Conservation (phyloP, 2,113 vertebrate species). For the Choloepus hoffmanni region DNA sequence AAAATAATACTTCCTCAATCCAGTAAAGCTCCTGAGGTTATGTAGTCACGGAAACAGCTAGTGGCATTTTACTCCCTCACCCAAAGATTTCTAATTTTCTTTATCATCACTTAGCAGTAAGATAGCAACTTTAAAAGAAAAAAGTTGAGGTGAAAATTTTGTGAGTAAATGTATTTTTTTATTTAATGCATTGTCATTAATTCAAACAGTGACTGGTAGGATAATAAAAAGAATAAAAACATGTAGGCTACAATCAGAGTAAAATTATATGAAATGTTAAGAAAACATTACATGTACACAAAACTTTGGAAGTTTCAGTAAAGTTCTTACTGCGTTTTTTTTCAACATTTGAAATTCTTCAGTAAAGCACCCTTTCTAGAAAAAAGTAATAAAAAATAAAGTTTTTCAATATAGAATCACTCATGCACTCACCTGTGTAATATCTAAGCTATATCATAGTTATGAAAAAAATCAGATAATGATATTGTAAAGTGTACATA, state of each 20-base stretch:
- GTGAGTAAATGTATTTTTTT: conserved; percentile 55
- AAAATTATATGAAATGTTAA: conserved; percentile 18
- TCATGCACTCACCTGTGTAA: not conserved
- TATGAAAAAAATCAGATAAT: not conserved
- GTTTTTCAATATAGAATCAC: conserved; percentile 43
- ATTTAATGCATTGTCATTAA: conserved; percentile 20
- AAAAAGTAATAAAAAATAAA: conserved; percentile 58
- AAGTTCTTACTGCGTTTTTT: conserved; percentile 75
- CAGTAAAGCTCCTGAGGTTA: not conserved
- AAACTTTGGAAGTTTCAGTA: conserved; percentile 50
- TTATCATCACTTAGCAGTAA: not conserved
- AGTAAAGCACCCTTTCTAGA: conserved; percentile 82
- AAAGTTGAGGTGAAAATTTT: conserved; percentile 1
- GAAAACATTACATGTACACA: not conserved
- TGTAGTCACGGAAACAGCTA: not conserved
- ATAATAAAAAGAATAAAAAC: conserved; percentile 24
- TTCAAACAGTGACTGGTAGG: not conserved
- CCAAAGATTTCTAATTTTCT: not conserved
- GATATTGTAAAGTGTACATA: conserved; percentile 27
- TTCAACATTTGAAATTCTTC: conserved; percentile 74
- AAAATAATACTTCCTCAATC: not conserved
- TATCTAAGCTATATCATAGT: conserved; percentile 10
- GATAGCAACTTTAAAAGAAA: not conserved
- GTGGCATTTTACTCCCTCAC: not conserved
- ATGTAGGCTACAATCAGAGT: not conserved